Evolutionary conservation across 2,113 vertebrate genomes (phyloP), one percentile per base, ranked within the genome.

Genomic region (Lota lota): DNA sequence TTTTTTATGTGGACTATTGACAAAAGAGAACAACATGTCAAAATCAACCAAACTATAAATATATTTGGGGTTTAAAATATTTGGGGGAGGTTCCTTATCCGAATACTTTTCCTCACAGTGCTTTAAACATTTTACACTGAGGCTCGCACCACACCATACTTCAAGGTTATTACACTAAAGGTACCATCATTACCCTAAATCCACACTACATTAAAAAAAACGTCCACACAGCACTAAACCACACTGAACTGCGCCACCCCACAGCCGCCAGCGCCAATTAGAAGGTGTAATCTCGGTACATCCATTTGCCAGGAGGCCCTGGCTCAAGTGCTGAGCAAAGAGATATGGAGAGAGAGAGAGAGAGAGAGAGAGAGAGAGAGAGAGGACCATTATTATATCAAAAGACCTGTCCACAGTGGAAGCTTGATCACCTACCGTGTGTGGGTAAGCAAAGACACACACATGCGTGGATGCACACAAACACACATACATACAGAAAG

Each of bases 271-370:
- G 79, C 76, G 78, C 81, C 80, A 88, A 87, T 87, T 84, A 82
- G 79, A 88, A 86, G 79, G 76, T 77, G 5, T 70, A 88, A 91
- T 90, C 80, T 87, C 80, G 75, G 84, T 74, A 83, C 84, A 71
- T 85, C 80, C 87, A 88, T 89, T 85, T 90, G 90, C 83, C 86
- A 68, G 51, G 85, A 89, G 79, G 79, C 86, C 86, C 77, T 74
- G 21, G 69, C 1, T 54, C 68, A 79, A 87, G 90, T 36, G 81
- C 75, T 79, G 83, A 91, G 80, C 80, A 89, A 89, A 88, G 81
- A 79, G 87, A 11, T 20, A 57, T 47, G 11, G 36, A 61, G 64
- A 77, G 66, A 61, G 67, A 65, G 69, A 62, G 62, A 58, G 22
- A 36, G 18, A 36, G 21, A 15, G 51, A 67, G 72, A 89, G 85